phyloP scores from a whole-genome alignment of 2,797 vertebrate genomes.

The Eulemur albifrons region DNA sequence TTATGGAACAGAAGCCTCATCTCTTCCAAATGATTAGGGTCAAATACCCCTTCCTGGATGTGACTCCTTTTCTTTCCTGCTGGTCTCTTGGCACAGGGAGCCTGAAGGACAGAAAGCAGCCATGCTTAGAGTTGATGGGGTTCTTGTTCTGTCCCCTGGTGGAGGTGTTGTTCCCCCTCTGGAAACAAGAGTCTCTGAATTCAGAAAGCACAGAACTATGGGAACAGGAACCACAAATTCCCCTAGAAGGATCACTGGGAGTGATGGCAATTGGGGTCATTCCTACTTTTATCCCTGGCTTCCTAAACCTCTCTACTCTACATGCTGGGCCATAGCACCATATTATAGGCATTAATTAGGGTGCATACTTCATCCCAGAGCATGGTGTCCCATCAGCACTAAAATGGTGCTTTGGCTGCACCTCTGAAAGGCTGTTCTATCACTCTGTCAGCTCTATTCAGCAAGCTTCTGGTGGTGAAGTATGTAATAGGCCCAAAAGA shows the following conservation, averaged over 20 bases:
- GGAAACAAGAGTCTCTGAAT: not conserved
- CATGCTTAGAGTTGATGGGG: not conserved
- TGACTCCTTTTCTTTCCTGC: not conserved
- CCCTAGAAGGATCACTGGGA: not conserved
- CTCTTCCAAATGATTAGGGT: not conserved
- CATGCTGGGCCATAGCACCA: too few species aligned
- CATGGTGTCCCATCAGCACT: not conserved
- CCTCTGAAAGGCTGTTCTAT: not conserved
- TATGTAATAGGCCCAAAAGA: not conserved
- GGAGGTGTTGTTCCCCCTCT: not conserved
- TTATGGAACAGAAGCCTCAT: not conserved
- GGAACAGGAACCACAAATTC: not conserved
- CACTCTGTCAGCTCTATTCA: not conserved
- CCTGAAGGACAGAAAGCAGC: not conserved
- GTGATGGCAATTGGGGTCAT: not conserved
- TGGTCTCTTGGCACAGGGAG: not conserved
- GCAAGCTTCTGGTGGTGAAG: not conserved
- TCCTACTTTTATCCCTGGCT: not conserved
- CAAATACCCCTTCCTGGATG: not conserved
- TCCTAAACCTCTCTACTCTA: not conserved
- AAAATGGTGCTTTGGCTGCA: not conserved
- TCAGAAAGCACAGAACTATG: not conserved
- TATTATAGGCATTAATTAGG: not conserved
- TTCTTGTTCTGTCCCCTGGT: not conserved
- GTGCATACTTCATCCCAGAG: not conserved